Base-by-base conservation (phyloP, 2,113 vertebrate genomes). In the Rynchops niger region DNA sequence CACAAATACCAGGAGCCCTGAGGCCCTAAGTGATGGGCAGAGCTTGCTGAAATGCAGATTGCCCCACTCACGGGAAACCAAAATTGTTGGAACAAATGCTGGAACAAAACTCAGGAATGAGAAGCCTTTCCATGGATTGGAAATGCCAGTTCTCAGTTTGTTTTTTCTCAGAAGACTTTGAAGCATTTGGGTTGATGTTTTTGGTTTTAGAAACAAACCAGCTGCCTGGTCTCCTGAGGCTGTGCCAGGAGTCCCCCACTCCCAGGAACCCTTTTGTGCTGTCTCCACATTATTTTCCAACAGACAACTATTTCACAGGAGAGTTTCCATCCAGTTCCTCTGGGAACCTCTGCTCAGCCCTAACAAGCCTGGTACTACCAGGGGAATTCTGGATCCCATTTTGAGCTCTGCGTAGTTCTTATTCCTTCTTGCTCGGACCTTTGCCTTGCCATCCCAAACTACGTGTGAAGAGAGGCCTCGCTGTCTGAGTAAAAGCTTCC, bases 81-180 rank as follows among this genome's bases (percentile, higher is more conserved):
- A 93, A 96, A 92, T 88, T 94, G 49, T 80, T 88, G 78, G 84
- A 96, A 96, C 52, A 93, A 94, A 93, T 93, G 40, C 82, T 95
- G 87, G 53, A 95, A 96, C 34, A 69, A 93, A 96, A 76, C 40
- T 84, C 66, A 82, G 91, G 91, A 90, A 96, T 80, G 73, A 95
- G 91, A 85, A 84, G 52, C 47, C 73, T 96, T 97, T 96, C 87
- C 95, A 91, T 90, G 71, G 87, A 88, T 45, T 94, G 70, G 87
- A 94, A 95, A 96, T 93, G 66, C 87, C 66, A 91, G 36, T 95
- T 91, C 36, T 90, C 36, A 10, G 30, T 94, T 89, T 82, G 58
- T 82, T 96, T 96, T 56, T 82, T 94, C 82, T 95, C 73, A 77
- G 87, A 96, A 91, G 74, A 85, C 87, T 95, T 89, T 91, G 66